phyloP scores from a whole-genome alignment of 2,888 invertebrate species.

The Harpalus rufipes region DNA sequence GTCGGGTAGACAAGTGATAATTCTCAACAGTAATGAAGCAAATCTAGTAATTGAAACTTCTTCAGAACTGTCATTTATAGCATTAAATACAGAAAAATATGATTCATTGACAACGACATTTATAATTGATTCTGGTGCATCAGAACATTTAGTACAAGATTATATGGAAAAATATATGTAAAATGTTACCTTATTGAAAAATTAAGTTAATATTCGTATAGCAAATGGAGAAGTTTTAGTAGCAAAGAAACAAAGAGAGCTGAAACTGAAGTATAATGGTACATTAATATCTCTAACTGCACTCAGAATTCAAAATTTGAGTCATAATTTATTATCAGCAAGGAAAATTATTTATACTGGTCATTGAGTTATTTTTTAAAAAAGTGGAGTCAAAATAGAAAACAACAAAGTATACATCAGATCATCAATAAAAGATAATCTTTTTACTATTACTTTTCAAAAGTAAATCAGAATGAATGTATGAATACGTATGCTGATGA shows the following conservation, averaged over 20 bases:
- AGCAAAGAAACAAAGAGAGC: too few relatives aligned
- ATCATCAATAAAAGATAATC: neutral
- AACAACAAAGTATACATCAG: neutral
- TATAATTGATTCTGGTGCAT: conserved; percentile 23
- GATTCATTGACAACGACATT: neutral
- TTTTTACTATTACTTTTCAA: neutral
- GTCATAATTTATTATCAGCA: conserved; percentile 5
- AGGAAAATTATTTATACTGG: conserved; percentile 10
- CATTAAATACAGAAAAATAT: neutral
- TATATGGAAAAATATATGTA: too few relatives aligned
- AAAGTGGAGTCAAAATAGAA: too few relatives aligned
- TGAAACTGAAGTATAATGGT: too few relatives aligned
- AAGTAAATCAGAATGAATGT: too few relatives aligned
- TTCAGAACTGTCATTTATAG: neutral
- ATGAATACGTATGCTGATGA: too few relatives aligned
- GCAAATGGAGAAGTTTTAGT: too few relatives aligned
- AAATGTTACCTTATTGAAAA: too few relatives aligned
- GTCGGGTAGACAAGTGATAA: too few relatives aligned
- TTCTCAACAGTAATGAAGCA: neutral
- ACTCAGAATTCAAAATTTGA: neutral
- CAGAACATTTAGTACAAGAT: conserved; percentile 31
- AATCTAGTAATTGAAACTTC: neutral
- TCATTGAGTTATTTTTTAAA: neutral
- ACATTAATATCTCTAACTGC: too few relatives aligned
- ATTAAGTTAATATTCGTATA: too few relatives aligned